A percentile compares a stretch with the other conserved stretches of the same genome.
Evolutionary conservation across 1,140 invertebrate genomes (phyloP).

Genomic region (Drosophila ercepeae): DNA sequence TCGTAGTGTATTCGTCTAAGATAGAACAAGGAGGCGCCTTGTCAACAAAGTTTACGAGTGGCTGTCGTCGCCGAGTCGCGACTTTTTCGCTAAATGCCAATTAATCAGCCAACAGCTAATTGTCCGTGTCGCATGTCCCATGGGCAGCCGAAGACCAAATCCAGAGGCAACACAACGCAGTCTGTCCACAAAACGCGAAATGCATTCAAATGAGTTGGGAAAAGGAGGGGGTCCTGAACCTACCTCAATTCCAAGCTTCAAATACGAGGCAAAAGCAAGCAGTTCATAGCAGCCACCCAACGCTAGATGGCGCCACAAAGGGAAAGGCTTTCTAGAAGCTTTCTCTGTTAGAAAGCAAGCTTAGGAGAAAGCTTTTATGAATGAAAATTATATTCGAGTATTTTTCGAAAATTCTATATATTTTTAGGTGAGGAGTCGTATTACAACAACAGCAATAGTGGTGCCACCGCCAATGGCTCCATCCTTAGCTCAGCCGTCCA

Average conservation of each 20-base stretch:
- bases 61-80: slow-evolving; percentile 54
- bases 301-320: slow-evolving; percentile 49
- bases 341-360: neutral
- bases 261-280: slow-evolving; percentile 37
- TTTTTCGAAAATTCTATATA: neutral
- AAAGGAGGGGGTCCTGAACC: slow-evolving; percentile 35
- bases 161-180: slow-evolving; percentile 4
- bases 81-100: slow-evolving; percentile 55
- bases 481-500: slow-evolving; percentile 76
- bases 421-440: slow-evolving; percentile 78
- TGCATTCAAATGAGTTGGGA: slow-evolving; percentile 61
- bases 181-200: slow-evolving; percentile 44
- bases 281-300: neutral
- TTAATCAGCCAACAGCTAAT: slow-evolving; percentile 71
- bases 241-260: slow-evolving; percentile 57
- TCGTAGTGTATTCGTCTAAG: neutral
- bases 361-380: slow-evolving; percentile 57
- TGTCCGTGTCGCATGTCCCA: slow-evolving; percentile 59
- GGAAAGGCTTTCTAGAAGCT: slow-evolving; percentile 40
- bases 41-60: slow-evolving; percentile 27
- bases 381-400: slow-evolving; percentile 21
- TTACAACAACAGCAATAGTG: slow-evolving; percentile 58
- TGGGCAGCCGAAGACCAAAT: slow-evolving; percentile 26
- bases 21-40: slow-evolving; percentile 24
- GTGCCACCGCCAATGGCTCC: slow-evolving; percentile 73